These are phyloP conservation scores for Crossocerus cetratus DNA, from an alignment of 2,888 invertebrate genomes.

Conservation along the genomic window DNA sequence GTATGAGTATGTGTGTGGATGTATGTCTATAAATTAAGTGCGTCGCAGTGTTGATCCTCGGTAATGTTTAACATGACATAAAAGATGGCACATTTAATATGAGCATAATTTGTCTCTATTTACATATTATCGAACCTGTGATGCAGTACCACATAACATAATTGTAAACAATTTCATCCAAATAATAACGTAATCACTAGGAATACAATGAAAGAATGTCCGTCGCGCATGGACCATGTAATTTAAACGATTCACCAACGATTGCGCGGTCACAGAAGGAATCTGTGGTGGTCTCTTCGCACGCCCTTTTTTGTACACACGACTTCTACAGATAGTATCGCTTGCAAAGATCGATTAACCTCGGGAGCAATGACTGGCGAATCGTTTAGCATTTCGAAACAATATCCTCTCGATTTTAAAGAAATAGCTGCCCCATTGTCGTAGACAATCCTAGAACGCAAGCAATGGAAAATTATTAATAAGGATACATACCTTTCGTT, in stretches of 20 bases:
- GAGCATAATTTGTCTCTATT: conserved; percentile 55
- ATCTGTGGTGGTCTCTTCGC: conserved; percentile 21
- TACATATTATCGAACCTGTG: conserved; percentile 51
- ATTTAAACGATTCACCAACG: conserved; percentile 52
- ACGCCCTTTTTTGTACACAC: conserved; percentile 29
- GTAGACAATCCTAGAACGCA: conserved; percentile 77
- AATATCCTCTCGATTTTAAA: conserved; percentile 70
- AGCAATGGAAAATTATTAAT: conserved; percentile 75
- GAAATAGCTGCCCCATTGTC: conserved; percentile 77
- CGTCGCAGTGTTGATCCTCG: conserved; percentile 36
- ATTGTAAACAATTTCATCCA: conserved; percentile 44
- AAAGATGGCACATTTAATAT: conserved; percentile 61
- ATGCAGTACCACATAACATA: conserved; percentile 50
- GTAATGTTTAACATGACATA: conserved; percentile 47
- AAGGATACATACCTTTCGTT: conserved; percentile 50
- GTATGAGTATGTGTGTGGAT: too few species aligned
- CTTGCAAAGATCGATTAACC: conserved; percentile 13
- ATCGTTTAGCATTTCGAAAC: conserved; percentile 50
- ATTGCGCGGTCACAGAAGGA: conserved; percentile 18
- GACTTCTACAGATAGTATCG: conserved; percentile 3
- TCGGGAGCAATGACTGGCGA: conserved; percentile 39
- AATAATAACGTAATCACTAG: conserved; percentile 46
- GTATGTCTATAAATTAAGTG: conserved; percentile 50
- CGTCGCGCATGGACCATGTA: conserved; percentile 36
- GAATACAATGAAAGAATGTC: conserved; percentile 45